Percentiles rank a stretch among this genome's conserved stretches.
phyloP scores from a whole-genome alignment of 2,113 vertebrate genomes.

The Python bivittatus region DNA sequence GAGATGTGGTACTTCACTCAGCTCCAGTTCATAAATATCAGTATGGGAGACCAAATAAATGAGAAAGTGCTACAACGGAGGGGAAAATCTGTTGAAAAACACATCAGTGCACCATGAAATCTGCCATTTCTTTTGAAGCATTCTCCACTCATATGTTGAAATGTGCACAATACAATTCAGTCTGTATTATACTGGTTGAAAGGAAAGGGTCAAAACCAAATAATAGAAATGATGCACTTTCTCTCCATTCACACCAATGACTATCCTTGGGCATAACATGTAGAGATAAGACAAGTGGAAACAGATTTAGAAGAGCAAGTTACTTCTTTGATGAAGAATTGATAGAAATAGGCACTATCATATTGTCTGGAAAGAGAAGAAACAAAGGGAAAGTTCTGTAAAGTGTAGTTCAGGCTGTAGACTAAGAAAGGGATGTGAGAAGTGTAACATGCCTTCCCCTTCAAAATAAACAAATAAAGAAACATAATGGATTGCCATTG shows the following conservation, averaged over 20 bases:
- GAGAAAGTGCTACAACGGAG: conserved; percentile 1
- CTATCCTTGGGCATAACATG: neutral
- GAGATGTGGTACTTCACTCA: neutral
- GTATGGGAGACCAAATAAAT: neutral
- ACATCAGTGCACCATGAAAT: neutral
- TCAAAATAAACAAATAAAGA: neutral
- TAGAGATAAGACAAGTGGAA: neutral
- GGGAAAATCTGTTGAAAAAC: neutral
- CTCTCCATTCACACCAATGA: neutral
- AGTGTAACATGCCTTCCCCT: neutral
- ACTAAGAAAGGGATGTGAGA: neutral
- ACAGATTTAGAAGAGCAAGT: neutral
- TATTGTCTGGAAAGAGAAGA: neutral
- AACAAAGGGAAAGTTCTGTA: neutral
- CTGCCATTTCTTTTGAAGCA: neutral
- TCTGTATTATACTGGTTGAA: neutral
- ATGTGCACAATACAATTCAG: neutral
- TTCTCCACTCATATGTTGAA: neutral
- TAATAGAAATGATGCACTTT: conserved; percentile 10
- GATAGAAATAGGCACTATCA: neutral
- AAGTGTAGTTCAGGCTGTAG: neutral
- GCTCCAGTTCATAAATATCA: neutral
- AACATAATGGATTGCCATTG: neutral
- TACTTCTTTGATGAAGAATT: neutral
- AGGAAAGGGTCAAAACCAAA: conserved; percentile 10